A percentile compares a stretch with the other conserved stretches of the same genome.
phyloP scores from a whole-genome alignment of 2,797 vertebrate species.

The Microhierax caerulescens region DNA sequence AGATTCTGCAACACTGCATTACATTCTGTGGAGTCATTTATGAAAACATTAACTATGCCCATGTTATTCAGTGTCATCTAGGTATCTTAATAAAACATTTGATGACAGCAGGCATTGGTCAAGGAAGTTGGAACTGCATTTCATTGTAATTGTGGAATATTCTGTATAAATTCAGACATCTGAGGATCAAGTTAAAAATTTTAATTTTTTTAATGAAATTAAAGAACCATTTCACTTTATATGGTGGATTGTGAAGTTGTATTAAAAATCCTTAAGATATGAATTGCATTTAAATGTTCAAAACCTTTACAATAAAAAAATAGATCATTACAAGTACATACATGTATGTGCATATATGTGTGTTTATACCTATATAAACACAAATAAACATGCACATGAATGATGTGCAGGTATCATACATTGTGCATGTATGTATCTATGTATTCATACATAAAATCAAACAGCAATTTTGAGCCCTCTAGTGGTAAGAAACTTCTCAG shows the following conservation, averaged over 20 bases:
- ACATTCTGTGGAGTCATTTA: not conserved
- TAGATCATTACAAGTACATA: not conserved
- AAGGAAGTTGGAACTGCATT: not conserved
- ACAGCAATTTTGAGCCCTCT: constrained; percentile 59
- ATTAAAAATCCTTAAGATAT: not conserved
- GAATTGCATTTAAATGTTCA: not conserved
- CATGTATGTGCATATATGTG: not conserved
- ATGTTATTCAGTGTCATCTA: not conserved
- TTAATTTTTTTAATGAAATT: not conserved
- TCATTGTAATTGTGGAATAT: not conserved
- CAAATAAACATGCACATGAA: not conserved
- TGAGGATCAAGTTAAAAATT: not conserved
- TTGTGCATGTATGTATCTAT: not conserved
- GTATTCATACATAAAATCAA: not conserved
- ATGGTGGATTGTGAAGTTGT: not conserved
- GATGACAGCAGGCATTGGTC: not conserved
- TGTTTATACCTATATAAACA: not conserved
- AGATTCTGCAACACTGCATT: not conserved
- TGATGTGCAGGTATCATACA: not conserved
- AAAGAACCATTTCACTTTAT: not conserved
- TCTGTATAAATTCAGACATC: not conserved
- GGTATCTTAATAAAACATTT: not conserved
- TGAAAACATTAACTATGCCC: not conserved
- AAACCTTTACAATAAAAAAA: not conserved
- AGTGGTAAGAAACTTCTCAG: constrained; percentile 27